Evolutionary conservation across 2,888 invertebrate species (phyloP).

Genomic region (Phymatocera aterrima): DNA sequence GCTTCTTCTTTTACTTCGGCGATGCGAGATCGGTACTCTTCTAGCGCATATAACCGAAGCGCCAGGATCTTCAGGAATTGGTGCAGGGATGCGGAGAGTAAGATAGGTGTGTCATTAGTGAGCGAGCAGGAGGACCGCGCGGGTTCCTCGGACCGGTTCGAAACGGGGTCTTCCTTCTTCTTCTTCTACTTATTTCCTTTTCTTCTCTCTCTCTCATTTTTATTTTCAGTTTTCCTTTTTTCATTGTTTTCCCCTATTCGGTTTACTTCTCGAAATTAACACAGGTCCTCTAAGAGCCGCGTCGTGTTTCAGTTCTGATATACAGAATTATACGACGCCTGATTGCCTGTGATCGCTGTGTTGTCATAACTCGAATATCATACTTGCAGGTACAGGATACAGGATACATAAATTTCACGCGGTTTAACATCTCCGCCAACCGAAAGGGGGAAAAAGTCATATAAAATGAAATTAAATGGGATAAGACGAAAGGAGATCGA

Average conservation of each 20-base stretch:
- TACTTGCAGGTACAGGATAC: no score
- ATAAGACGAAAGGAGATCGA: no score
- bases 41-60: not conserved
- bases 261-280: conserved; percentile 34
- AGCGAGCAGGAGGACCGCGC: conserved; percentile 16
- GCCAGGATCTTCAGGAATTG: not conserved
- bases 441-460: no score
- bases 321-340: not conserved
- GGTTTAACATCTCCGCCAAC: no score
- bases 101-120: conserved; percentile 36
- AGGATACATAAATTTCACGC: no score
- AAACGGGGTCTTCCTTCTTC: no score
- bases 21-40: not conserved
- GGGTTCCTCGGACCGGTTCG: conserved; percentile 32
- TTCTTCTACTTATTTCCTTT: not conserved
- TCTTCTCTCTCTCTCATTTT: not conserved
- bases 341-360: not conserved
- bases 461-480: no score
- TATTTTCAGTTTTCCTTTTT: not conserved
- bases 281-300: conserved; percentile 32
- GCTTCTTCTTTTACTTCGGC: no score
- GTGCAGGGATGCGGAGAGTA: not conserved
- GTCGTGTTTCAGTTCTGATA: conserved; percentile 22
- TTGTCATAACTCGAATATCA: conserved; percentile 6
- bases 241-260: conserved; percentile 4